These are phyloP conservation scores for Drosophila hydei DNA, from an alignment of 1,140 invertebrate species.

Conservation along the genomic window DNA sequence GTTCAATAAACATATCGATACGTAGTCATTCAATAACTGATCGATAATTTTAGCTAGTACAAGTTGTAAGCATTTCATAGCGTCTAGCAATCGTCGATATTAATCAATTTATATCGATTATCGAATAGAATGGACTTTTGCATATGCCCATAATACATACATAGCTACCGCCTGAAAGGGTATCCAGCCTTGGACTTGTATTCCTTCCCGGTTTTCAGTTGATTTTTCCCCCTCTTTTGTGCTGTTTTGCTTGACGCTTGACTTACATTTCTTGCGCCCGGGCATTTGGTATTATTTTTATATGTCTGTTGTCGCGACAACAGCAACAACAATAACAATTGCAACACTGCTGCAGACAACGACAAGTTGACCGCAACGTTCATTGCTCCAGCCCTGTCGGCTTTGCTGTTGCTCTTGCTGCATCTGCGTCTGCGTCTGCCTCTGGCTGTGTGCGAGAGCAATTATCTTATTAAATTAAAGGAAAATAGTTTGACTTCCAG, in stretches of 20 bases:
- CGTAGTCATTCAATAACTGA: too few relatives aligned
- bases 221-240: slow-evolving; percentile 15
- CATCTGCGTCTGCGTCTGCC: background rate
- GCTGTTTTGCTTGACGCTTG: slow-evolving; percentile 57
- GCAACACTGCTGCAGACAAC: slow-evolving; percentile 42
- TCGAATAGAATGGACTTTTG: too few relatives aligned
- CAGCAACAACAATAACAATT: slow-evolving; percentile 25
- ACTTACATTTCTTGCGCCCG: slow-evolving; percentile 73
- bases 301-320: slow-evolving; percentile 58
- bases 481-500: slow-evolving; percentile 71
- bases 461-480: slow-evolving; percentile 79
- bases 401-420: background rate
- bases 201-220: background rate
- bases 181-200: background rate
- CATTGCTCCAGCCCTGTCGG: slow-evolving; percentile 59
- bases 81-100: too few relatives aligned
- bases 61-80: too few relatives aligned
- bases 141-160: too few relatives aligned
- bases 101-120: too few relatives aligned
- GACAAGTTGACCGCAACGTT: slow-evolving; percentile 77
- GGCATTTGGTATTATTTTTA: slow-evolving; percentile 68
- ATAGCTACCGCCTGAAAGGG: background rate
- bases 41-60: too few relatives aligned
- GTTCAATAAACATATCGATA: too few relatives aligned
- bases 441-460: slow-evolving; percentile 41